Evolutionary conservation across 2,797 vertebrate genomes (phyloP), one percentile per base, ranked within the genome.

Genomic region (Protosalanx chinensis): DNA sequence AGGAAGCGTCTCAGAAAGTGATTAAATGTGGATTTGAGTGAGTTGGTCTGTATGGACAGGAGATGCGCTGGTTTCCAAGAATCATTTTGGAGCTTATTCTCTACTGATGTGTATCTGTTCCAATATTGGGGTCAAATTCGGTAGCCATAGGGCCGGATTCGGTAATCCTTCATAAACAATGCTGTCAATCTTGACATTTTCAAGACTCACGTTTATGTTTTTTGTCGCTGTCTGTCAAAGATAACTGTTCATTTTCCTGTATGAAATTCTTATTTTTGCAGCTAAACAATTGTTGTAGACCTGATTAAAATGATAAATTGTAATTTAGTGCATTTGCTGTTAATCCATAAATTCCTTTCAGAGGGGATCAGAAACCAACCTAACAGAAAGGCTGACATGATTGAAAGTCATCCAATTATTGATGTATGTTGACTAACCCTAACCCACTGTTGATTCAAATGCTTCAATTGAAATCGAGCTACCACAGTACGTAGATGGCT

Each of bases 111-210:
- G 85, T 90, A 92, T 92, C 90, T 86, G 73, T 68, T 68, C 72
- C 84, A 81, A 90, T 92, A 93, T 90, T 90, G 89, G 85, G 90
- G 90, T 91, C 87, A 85, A 84, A 85, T 73, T 85, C 84, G 79
- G 72, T 56, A 72, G 77, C 86, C 84, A 81, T 82, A 83, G 77
- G 87, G 86, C 87, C 81, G 77, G 71, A 83, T 85, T 80, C 74
- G 81, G 85, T 91, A 92, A 92, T 89, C 90, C 90, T 74, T 85
- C 80, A 88, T 87, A 91, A 90, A 92, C 85, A 90, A 92, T 82
- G 83, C 77, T 76, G 85, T 90, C 77, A 76, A 84, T 89, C 88
- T 73, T 91, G 89, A 87, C 86, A 91, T 91, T 93, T 91, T 78
- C 82, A 7, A 75, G 77, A 79, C 46, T 49, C 53, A 12, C 59